Conservation (phyloP, 2,113 vertebrate genomes). For the Myotis lucifugus region DNA sequence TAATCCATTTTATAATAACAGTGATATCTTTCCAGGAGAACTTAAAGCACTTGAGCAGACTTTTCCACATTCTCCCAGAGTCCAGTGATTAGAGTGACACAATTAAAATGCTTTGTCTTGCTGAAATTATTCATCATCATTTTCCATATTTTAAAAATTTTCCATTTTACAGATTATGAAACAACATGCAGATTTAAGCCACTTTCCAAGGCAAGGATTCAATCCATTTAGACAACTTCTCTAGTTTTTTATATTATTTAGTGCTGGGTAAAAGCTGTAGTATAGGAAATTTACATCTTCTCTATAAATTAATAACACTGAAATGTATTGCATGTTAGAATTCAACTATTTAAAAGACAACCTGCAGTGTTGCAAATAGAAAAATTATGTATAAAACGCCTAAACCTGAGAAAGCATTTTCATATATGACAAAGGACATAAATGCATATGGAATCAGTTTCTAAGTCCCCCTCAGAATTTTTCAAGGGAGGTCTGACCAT, state of each 20-base stretch:
- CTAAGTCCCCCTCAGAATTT: background rate
- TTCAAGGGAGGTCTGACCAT: conserved; percentile 18
- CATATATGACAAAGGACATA: background rate
- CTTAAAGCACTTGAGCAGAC: background rate
- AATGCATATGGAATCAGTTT: conserved; percentile 50
- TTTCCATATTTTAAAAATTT: background rate
- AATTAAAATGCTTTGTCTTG: conserved; percentile 24
- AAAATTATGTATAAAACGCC: background rate
- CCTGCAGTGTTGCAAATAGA: background rate
- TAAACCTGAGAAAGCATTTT: conserved; percentile 17
- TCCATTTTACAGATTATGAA: conserved; percentile 25
- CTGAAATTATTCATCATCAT: background rate
- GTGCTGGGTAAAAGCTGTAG: background rate
- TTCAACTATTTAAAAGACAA: conserved; percentile 45
- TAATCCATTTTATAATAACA: background rate
- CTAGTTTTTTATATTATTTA: background rate
- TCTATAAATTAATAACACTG: conserved; percentile 14
- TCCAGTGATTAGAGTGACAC: background rate
- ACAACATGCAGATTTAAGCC: background rate
- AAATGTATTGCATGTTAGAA: background rate
- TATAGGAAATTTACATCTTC: conserved; percentile 10
- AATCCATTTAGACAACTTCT: background rate
- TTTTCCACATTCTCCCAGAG: background rate
- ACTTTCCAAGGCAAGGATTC: background rate
- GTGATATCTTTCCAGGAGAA: background rate